Percentiles rank a stretch among this genome's conserved stretches.
phyloP scores from a whole-genome alignment of 2,888 invertebrate species.

The Cyclophora punctaria region DNA sequence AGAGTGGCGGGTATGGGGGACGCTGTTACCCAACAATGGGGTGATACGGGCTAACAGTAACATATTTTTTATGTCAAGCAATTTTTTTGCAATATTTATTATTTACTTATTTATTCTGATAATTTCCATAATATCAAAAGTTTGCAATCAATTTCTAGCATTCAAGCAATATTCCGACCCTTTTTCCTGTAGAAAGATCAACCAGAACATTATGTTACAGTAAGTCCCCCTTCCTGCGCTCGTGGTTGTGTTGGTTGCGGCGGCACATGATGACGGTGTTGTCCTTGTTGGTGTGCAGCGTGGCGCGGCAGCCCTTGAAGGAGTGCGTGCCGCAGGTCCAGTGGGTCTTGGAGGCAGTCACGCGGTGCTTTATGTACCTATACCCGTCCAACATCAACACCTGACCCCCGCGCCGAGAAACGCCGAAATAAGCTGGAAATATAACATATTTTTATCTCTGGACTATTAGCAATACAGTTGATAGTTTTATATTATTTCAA shows the following conservation, averaged over 20 bases:
- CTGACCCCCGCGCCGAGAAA: conserved; percentile 13
- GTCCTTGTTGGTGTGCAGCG: conserved; percentile 15
- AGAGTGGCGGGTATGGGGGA: no score
- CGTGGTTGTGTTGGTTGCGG: conserved; percentile 13
- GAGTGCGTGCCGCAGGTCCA: conserved; percentile 26
- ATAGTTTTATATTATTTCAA: no score
- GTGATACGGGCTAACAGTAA: no score
- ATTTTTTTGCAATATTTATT: no score
- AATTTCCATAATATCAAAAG: no score
- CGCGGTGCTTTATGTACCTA: conserved; percentile 14
- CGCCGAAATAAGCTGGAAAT: neutral
- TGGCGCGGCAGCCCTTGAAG: conserved; percentile 21
- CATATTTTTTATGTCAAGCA: no score
- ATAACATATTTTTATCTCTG: neutral
- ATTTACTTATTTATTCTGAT: no score
- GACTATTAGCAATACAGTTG: neutral
- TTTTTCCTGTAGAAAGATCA: neutral
- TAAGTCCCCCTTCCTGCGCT: no score
- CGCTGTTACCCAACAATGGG: no score
- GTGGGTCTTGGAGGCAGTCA: conserved; percentile 10
- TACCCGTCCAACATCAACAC: conserved; percentile 23
- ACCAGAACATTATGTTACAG: no score
- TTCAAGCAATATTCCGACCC: no score
- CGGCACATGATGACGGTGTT: conserved; percentile 11
- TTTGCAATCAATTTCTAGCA: no score